Evolutionary conservation across 2,113 vertebrate species (phyloP).

Genomic region (Hystrix brachyura): DNA sequence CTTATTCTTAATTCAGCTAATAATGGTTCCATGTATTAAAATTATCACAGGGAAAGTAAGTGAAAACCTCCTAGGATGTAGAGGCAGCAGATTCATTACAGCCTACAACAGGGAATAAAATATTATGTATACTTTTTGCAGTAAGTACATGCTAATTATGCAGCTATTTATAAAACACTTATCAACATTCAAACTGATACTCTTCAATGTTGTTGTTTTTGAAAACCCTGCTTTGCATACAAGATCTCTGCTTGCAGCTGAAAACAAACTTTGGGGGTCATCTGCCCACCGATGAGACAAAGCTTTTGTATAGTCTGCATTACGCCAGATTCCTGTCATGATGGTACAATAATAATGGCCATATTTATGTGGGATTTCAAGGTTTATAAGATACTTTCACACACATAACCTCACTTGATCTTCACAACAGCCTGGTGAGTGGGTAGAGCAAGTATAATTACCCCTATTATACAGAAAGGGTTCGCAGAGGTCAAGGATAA

Average conservation of each 20-base stretch:
- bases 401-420: slow-evolving; percentile 64
- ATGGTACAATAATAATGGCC: neutral
- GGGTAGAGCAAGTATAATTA: slow-evolving; percentile 62
- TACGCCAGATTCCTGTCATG: neutral
- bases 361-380: slow-evolving; percentile 11
- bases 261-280: slow-evolving; percentile 84
- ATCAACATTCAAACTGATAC: slow-evolving; percentile 83
- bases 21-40: slow-evolving; percentile 87
- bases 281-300: slow-evolving; percentile 69
- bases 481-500: slow-evolving; percentile 45
- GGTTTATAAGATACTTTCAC: slow-evolving; percentile 69
- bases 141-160: slow-evolving; percentile 85
- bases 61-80: slow-evolving; percentile 82
- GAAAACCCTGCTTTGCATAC: slow-evolving; percentile 82
- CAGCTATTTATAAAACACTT: slow-evolving; percentile 88
- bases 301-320: neutral
- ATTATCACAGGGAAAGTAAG: slow-evolving; percentile 83
- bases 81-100: slow-evolving; percentile 83
- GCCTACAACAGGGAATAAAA: slow-evolving; percentile 85
- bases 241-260: slow-evolving; percentile 78
- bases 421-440: slow-evolving; percentile 5
- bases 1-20: slow-evolving; percentile 88
- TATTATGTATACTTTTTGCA: slow-evolving; percentile 80
- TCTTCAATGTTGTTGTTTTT: slow-evolving; percentile 80
- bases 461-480: neutral